Evolutionary conservation across 2,113 vertebrate species (phyloP).

Genomic region (Etia nguti): DNA sequence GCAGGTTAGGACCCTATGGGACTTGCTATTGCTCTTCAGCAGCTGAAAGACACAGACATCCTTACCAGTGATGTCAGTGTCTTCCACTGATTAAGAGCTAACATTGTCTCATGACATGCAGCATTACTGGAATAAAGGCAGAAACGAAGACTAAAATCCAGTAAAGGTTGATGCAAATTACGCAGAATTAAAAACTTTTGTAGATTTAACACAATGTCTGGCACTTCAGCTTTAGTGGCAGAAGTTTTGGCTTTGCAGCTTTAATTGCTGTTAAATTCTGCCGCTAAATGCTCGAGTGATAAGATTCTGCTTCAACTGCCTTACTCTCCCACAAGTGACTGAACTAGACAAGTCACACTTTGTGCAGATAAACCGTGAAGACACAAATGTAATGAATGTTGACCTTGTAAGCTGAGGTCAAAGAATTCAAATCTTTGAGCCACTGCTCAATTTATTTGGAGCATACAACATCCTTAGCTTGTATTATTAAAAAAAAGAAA

Average conservation of each 20-base stretch:
- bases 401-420: background rate
- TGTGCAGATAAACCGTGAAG: background rate
- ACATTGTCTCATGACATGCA: background rate
- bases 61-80: background rate
- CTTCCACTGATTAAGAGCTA: background rate
- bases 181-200: background rate
- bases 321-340: background rate
- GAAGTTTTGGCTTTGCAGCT: background rate
- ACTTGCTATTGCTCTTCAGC: background rate
- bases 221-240: background rate
- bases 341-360: background rate
- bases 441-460: background rate
- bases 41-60: background rate
- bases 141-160: background rate
- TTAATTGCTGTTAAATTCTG: background rate
- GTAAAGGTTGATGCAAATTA: background rate
- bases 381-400: background rate
- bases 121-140: background rate
- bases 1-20: background rate
- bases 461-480: background rate
- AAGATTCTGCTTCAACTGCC: background rate
- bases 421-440: background rate
- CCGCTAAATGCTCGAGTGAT: background rate
- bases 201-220: background rate
- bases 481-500: background rate